phyloP scores from a whole-genome alignment of 2,888 invertebrate species.

The Rhagonycha fulva region DNA sequence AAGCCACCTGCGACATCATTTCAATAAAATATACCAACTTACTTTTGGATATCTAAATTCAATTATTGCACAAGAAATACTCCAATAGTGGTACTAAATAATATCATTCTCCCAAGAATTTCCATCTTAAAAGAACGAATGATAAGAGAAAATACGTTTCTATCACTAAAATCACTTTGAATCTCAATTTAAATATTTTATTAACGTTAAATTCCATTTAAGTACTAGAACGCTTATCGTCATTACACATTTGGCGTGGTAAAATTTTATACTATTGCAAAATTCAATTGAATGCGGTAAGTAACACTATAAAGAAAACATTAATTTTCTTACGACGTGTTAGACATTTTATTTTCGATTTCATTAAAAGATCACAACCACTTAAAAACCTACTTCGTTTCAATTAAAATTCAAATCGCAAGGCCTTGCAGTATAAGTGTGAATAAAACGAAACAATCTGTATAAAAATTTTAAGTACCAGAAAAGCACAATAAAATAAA shows the following conservation, averaged over 20 bases:
- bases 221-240: neutral
- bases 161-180: neutral
- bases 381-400: conserved; percentile 40
- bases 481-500: neutral
- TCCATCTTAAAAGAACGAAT: conserved; percentile 8
- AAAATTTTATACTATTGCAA: neutral
- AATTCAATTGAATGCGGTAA: neutral
- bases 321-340: neutral
- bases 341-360: neutral
- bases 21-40: conserved; percentile 49
- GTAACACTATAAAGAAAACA: neutral
- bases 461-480: neutral
- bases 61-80: conserved; percentile 42
- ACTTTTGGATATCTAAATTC: conserved; percentile 45
- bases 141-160: conserved; percentile 14
- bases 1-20: conserved; percentile 51
- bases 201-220: neutral
- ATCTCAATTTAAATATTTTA: neutral
- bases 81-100: conserved; percentile 29
- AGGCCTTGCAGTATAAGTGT: conserved; percentile 15
- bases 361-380: conserved; percentile 39
- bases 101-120: conserved; percentile 14
- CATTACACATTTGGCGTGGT: neutral
- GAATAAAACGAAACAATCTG: conserved; percentile 20
- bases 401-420: conserved; percentile 35